Percentiles rank a stretch among this genome's conserved stretches.
phyloP scores from a whole-genome alignment of 2,113 vertebrate species.

The Antigone vipio region DNA sequence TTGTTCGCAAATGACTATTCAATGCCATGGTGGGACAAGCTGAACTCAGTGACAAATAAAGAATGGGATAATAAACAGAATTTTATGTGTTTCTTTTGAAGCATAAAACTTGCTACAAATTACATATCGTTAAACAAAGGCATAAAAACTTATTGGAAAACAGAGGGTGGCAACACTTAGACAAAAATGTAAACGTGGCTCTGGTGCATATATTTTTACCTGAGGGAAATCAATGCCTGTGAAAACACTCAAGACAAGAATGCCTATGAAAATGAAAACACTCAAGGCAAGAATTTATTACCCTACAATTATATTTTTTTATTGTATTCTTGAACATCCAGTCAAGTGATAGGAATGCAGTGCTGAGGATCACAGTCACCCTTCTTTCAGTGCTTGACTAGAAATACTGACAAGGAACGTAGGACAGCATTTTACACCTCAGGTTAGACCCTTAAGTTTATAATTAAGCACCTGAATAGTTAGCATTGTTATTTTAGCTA shows the following conservation, averaged over 20 bases:
- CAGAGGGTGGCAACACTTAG: conserved; percentile 17
- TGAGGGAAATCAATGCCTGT: conserved; percentile 24
- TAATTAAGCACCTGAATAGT: not conserved
- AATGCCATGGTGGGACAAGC: not conserved
- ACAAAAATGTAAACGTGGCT: conserved; percentile 32
- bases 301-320: not conserved
- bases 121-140: conserved; percentile 59
- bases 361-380: not conserved
- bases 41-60: conserved; percentile 48
- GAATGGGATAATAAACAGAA: conserved; percentile 60
- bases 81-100: conserved; percentile 65
- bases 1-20: conserved; percentile 63
- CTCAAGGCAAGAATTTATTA: conserved; percentile 45
- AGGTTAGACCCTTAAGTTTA: not conserved
- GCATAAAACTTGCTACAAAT: conserved; percentile 57
- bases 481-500: not conserved
- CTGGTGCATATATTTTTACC: conserved; percentile 45
- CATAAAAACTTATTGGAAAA: conserved; percentile 68
- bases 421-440: not conserved
- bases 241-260: conserved; percentile 27
- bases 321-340: conserved; percentile 19
- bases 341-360: conserved; percentile 31
- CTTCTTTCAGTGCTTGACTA: not conserved
- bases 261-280: conserved; percentile 30
- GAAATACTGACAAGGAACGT: not conserved